phyloP scores from a whole-genome alignment of 2,888 invertebrate species.

The Hemithea aestivaria region DNA sequence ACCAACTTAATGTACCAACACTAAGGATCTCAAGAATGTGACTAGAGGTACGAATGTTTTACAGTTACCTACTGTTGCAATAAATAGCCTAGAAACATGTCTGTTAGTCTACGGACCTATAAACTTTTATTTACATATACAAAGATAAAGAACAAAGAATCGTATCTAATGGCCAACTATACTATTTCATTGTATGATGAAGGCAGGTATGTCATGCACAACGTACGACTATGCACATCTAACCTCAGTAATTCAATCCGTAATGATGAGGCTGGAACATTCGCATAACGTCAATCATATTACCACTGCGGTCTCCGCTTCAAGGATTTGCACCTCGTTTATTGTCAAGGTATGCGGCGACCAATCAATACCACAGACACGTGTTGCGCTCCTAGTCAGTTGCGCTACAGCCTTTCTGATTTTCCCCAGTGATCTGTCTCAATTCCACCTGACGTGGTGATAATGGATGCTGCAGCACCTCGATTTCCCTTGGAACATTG shows the following conservation, averaged over 20 bases:
- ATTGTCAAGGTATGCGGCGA: slow-evolving; percentile 17
- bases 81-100: too few relatives aligned
- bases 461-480: slow-evolving; percentile 49
- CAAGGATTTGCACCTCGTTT: slow-evolving; percentile 25
- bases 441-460: slow-evolving; percentile 25
- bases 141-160: slow-evolving; percentile 20
- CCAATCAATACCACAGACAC: slow-evolving; percentile 25
- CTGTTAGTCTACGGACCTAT: too few relatives aligned
- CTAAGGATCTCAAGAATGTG: too few relatives aligned
- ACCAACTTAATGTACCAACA: too few relatives aligned
- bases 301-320: slow-evolving; percentile 13
- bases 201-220: too few relatives aligned
- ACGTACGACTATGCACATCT: too few relatives aligned
- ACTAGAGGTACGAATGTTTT: too few relatives aligned
- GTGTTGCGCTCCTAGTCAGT: slow-evolving; percentile 20
- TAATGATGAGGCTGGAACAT: slow-evolving; percentile 18
- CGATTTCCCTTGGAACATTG: slow-evolving; percentile 70
- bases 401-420: slow-evolving; percentile 18
- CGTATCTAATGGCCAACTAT: too few relatives aligned
- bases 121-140: slow-evolving; percentile 4
- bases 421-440: slow-evolving; percentile 28
- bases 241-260: slow-evolving; percentile 21
- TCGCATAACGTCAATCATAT: slow-evolving; percentile 16
- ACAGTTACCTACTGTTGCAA: too few relatives aligned
- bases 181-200: too few relatives aligned